These are phyloP conservation scores for Oasisia sp. DNA, from an alignment of 2,888 invertebrate genomes.

Conservation along the genomic window DNA sequence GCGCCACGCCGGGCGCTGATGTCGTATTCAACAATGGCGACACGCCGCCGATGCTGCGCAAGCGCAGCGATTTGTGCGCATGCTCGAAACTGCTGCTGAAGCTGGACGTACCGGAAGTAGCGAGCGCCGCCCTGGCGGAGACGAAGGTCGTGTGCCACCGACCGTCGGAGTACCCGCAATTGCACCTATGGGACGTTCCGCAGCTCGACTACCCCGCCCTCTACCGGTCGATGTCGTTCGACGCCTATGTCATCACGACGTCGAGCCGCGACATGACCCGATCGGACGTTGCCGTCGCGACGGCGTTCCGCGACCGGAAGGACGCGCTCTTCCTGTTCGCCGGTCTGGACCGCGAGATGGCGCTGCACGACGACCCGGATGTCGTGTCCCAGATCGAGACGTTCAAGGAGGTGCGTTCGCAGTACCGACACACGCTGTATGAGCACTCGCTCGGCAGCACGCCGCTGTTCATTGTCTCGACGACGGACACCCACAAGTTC, in stretches of 20 bases:
- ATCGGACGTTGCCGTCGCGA: neutral
- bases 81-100: neutral
- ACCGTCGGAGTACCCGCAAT: neutral
- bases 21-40: neutral
- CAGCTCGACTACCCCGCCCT: slow-evolving; percentile 10
- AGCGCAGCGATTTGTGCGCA: neutral
- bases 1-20: neutral
- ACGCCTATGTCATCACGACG: slow-evolving; percentile 13
- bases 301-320: neutral
- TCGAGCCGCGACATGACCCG: neutral
- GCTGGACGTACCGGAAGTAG: neutral
- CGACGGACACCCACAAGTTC: neutral
- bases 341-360: neutral
- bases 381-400: neutral
- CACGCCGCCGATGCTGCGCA: neutral
- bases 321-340: slow-evolving; percentile 12
- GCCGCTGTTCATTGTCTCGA: neutral
- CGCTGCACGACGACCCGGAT: slow-evolving; percentile 6
- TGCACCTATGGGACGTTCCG: neutral
- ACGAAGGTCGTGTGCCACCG: neutral
- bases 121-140: slow-evolving; percentile 10
- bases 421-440: neutral
- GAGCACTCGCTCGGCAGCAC: neutral
- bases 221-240: slow-evolving; percentile 4
- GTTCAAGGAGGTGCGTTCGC: neutral